Percentiles rank a stretch among this genome's conserved stretches.
Conservation (phyloP, 2,113 vertebrate species). For the Lucifuga dentata region DNA sequence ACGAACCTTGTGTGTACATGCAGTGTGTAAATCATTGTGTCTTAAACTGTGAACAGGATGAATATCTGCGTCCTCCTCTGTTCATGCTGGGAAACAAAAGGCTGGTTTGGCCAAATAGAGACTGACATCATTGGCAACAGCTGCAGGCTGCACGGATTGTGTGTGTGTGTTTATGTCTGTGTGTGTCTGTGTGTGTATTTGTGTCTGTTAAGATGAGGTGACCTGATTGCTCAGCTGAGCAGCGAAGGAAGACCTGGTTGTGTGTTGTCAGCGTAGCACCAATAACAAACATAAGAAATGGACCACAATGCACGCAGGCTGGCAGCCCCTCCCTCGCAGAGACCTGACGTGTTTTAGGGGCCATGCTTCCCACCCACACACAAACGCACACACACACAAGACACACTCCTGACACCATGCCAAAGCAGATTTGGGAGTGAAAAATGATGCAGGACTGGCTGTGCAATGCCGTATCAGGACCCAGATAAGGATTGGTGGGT, state of each 20-base stretch:
- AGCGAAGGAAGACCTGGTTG: slow-evolving; percentile 78
- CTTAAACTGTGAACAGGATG: too few relatives aligned
- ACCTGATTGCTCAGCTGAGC: slow-evolving; percentile 86
- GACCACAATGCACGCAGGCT: slow-evolving; percentile 62
- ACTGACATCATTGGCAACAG: slow-evolving; percentile 83
- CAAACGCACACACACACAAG: neutral
- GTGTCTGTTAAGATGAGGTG: slow-evolving; percentile 78
- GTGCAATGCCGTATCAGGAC: slow-evolving; percentile 68
- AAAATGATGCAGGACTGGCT: slow-evolving; percentile 76
- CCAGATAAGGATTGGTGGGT: slow-evolving; percentile 65
- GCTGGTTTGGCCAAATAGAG: slow-evolving; percentile 74
- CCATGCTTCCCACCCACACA: slow-evolving; percentile 15
- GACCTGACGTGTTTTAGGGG: slow-evolving; percentile 39
- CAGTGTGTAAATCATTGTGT: too few relatives aligned
- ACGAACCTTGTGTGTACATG: too few relatives aligned
- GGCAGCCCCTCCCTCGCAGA: slow-evolving; percentile 44
- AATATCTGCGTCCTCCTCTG: slow-evolving; percentile 41
- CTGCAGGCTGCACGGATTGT: slow-evolving; percentile 75
- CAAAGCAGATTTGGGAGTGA: slow-evolving; percentile 80
- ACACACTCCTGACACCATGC: slow-evolving; percentile 60
- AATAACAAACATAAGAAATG: slow-evolving; percentile 59
- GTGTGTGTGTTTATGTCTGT: slow-evolving; percentile 35
- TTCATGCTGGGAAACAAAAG: slow-evolving; percentile 73
- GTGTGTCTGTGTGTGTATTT: slow-evolving; percentile 54
- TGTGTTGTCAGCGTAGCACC: slow-evolving; percentile 69